These are phyloP conservation scores for Noctua janthe DNA, from an alignment of 2,888 invertebrate species.

Conservation along the genomic window DNA sequence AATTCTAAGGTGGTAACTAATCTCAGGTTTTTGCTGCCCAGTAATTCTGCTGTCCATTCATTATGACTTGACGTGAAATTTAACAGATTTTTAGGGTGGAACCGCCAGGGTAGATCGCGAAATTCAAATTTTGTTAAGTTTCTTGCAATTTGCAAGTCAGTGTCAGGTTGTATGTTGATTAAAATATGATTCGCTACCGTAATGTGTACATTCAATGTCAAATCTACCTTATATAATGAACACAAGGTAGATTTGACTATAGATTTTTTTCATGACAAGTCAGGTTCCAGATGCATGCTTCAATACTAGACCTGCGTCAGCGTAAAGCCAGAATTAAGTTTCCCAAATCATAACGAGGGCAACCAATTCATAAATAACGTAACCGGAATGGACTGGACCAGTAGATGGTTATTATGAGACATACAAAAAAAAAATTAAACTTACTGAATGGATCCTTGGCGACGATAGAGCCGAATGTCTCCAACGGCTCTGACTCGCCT, in stretches of 20 bases:
- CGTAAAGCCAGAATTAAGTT: background rate
- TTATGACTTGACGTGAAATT: background rate
- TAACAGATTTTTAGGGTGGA: background rate
- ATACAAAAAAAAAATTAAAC: conserved; percentile 73
- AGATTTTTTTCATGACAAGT: background rate
- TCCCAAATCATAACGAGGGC: background rate
- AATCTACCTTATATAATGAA: too few relatives aligned
- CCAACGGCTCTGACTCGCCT: conserved; percentile 98
- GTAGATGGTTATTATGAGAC: background rate
- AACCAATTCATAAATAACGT: background rate
- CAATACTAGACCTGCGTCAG: too few relatives aligned
- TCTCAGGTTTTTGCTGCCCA: background rate
- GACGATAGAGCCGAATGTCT: conserved; percentile 96
- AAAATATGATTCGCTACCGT: too few relatives aligned
- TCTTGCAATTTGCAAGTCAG: too few relatives aligned
- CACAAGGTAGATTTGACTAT: too few relatives aligned
- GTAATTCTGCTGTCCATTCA: background rate
- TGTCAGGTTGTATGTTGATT: too few relatives aligned
- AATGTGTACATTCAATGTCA: too few relatives aligned
- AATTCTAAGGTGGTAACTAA: background rate
- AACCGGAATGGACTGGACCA: background rate
- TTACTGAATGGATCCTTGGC: conserved; percentile 99
- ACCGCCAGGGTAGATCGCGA: too few relatives aligned
- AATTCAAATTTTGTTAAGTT: too few relatives aligned
- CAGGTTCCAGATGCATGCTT: too few relatives aligned